Evolutionary conservation across 2,888 invertebrate genomes (phyloP).

Genomic region (Drosophila anomalipes): DNA sequence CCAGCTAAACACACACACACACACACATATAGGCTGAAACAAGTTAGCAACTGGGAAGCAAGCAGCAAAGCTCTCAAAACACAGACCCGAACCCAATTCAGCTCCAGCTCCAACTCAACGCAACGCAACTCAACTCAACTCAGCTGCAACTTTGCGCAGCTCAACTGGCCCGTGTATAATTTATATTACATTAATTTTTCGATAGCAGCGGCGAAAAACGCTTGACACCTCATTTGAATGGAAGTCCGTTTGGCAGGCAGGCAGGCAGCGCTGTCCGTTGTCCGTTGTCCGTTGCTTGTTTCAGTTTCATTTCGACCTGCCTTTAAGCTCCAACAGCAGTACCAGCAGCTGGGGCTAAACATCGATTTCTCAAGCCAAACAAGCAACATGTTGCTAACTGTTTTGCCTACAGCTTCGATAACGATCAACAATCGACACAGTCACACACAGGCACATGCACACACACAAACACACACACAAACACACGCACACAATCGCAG

Average conservation of each 20-base stretch:
- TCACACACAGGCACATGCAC: slow-evolving; percentile 26
- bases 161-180: slow-evolving; percentile 51
- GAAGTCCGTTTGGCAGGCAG: slow-evolving; percentile 34
- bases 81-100: neutral
- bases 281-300: slow-evolving; percentile 15
- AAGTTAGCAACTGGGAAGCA: slow-evolving; percentile 52
- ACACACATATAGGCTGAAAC: slow-evolving; percentile 41
- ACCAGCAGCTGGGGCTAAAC: slow-evolving; percentile 32
- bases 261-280: slow-evolving; percentile 45
- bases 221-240: slow-evolving; percentile 76
- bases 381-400: slow-evolving; percentile 61
- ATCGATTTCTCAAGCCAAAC: slow-evolving; percentile 51
- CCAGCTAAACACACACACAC: slow-evolving; percentile 6
- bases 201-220: slow-evolving; percentile 28
- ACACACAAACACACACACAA: slow-evolving; percentile 27
- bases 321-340: slow-evolving; percentile 1
- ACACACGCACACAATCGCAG: neutral
- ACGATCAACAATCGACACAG: slow-evolving; percentile 69
- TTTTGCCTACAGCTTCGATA: slow-evolving; percentile 72
- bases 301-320: slow-evolving; percentile 6
- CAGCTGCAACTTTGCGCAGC: slow-evolving; percentile 17
- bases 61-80: slow-evolving; percentile 18
- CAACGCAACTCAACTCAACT: slow-evolving; percentile 23
- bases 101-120: slow-evolving; percentile 6
- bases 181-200: slow-evolving; percentile 58